Base-by-base conservation (phyloP, 2,888 invertebrate genomes). In the Alloscopus bannaensis region DNA sequence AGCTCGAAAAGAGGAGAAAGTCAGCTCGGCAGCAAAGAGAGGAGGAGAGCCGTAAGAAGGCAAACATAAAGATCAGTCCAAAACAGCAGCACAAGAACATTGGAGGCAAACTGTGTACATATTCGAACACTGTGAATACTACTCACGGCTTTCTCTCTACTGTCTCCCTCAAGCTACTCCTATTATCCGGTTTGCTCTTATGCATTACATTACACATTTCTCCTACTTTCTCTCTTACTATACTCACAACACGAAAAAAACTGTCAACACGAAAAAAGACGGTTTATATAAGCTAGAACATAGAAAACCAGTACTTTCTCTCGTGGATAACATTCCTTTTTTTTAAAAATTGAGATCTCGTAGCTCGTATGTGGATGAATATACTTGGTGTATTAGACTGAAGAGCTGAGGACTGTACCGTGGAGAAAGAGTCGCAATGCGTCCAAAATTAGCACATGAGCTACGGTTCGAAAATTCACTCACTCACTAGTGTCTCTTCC, bases 401-500 rank as follows among this genome's bases (percentile, higher is more conserved):
- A 1, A 31, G 13, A 64, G 16, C 11, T 20, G 28, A 52, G 36
- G 8, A 66, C n/a, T n/a, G n/a, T n/a, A n/a, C n/a, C n/a, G n/a
- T n/a, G n/a, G n/a, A 65, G 20, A 66, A 47, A 70, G 71, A 79
- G 79, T 72, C 79, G 79, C 79, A 79, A 60, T 79, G 79, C 79
- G 79, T 79, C 79, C 79, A 66, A 79, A 79, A 79, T 79, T 79
- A 79, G 79, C 79, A 79, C 79, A 79, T 68, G 62, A 72, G 79
- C 66, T 79, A 68, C 68, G 72, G 66, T 29, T 68, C 72, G 60
- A 59, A 57, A 65, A 36, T 68, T 68, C 68, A 68, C 52, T 62
- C 22, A 31, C 18, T 52, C 57, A 50, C 57, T 57, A 24, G 36
- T 52, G 52, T 52, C 52, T 52, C 22, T 24, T 22, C 20, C 24